Conservation (phyloP, 1,140 invertebrate genomes). For the Zaprionus camerounensis region DNA sequence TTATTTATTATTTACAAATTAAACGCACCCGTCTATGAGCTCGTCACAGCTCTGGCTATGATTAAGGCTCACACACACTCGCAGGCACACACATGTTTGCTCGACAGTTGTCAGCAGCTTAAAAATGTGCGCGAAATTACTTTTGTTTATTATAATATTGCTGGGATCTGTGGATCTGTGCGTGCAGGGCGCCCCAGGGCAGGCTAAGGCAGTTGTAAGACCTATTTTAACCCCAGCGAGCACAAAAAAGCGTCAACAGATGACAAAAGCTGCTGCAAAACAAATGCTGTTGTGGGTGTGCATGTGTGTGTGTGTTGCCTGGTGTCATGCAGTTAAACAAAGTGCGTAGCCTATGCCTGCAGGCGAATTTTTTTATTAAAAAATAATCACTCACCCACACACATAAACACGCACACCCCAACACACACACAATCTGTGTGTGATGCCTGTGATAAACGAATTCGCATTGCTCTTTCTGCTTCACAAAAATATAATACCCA, state of each 20-base stretch:
- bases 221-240: conserved; percentile 75
- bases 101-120: conserved; percentile 76
- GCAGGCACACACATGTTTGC: background rate
- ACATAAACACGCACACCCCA: conserved; percentile 16
- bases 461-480: background rate
- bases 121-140: conserved; percentile 75
- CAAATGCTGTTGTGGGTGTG: conserved; percentile 55
- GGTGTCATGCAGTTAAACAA: conserved; percentile 77
- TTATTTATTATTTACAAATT: conserved; percentile 76
- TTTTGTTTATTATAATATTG: conserved; percentile 65
- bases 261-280: conserved; percentile 65
- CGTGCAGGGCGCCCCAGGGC: conserved; percentile 41
- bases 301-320: conserved; percentile 31
- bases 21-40: conserved; percentile 42
- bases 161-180: conserved; percentile 31
- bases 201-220: conserved; percentile 59
- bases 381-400: conserved; percentile 74
- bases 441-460: background rate
- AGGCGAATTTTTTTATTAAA: conserved; percentile 74
- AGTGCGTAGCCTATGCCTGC: conserved; percentile 76
- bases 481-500: background rate
- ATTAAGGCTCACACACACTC: conserved; percentile 24
- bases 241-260: conserved; percentile 65
- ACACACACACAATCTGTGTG: background rate
- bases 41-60: conserved; percentile 32